Base-by-base conservation (phyloP, 2,888 invertebrate genomes). In the Brachyptera putata region DNA sequence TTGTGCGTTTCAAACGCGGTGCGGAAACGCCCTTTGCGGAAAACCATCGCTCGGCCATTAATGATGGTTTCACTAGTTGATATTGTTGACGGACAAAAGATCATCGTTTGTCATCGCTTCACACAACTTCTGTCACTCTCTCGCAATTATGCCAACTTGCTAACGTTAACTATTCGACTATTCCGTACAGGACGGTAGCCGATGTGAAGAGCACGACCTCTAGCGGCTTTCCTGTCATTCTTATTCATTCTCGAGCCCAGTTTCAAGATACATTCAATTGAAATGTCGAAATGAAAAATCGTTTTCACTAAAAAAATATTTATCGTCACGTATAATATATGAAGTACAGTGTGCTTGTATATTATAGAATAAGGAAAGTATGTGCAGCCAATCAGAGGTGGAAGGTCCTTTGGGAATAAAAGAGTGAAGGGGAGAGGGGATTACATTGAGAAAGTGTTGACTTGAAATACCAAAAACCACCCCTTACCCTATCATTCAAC, bases 151-250 rank as follows among this genome's bases (percentile, higher is more conserved):
- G 63, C n/a, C n/a, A n/a, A n/a, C n/a, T 68, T 70, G 68, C 73
- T 66, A 67, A 68, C 70, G 68, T 73, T 66, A 67, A 66, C 70
- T 73, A 70, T 71, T 71, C 70, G 70, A 73, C 73, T 72, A 66
- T 70, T 72, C n/a, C n/a, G n/a, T n/a, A n/a, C n/a, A n/a, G n/a
- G n/a, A n/a, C n/a, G n/a, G n/a, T n/a, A n/a, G n/a, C n/a, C n/a
- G n/a, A n/a, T n/a, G n/a, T n/a, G n/a, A 72, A 36, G 39, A 39
- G 39, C 48, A 46, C 30, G 11, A 14, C n/a, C 30, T 26, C 18
- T 18, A 34, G 16, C 25, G 37, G 55, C 55, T 34, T 24, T 26
- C 13, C 5, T 34, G 34, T 11, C 5, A 34, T 5, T 7, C 34
- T 72, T 70, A 73, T 69, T 69, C 70, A 69, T 69, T 70, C 70